Conservation (phyloP, 2,113 vertebrate genomes). For the Mugil cephalus region DNA sequence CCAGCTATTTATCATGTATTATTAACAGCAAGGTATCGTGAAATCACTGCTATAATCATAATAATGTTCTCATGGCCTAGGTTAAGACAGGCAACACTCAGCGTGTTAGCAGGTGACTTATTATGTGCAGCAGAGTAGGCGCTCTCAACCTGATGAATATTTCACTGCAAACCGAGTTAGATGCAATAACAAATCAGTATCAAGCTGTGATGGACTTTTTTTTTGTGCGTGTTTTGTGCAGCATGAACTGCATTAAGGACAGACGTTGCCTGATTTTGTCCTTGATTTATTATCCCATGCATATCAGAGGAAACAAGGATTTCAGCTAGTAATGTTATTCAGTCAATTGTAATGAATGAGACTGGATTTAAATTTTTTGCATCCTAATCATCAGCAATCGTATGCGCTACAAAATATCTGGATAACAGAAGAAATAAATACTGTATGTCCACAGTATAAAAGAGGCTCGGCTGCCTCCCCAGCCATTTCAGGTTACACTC, state of each 20-base stretch:
- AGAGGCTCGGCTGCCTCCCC: conserved; percentile 7
- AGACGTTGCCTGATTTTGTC: too few relatives aligned
- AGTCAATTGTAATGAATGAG: conserved; percentile 8
- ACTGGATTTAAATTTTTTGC: conserved; percentile 19
- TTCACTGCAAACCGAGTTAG: conserved; percentile 46
- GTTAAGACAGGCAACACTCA: conserved; percentile 63
- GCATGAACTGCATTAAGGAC: background rate
- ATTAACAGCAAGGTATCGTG: conserved; percentile 68
- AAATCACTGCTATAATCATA: conserved; percentile 69
- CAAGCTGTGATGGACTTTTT: conserved; percentile 45
- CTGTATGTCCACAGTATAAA: conserved; percentile 14
- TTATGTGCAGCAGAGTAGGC: conserved; percentile 38
- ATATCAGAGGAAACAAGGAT: background rate
- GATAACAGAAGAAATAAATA: conserved; percentile 26
- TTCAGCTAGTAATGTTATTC: background rate
- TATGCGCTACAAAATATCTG: conserved; percentile 8
- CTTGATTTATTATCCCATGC: background rate
- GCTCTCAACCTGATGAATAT: conserved; percentile 56
- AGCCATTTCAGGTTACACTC: conserved; percentile 19
- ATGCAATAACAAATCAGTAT: conserved; percentile 58
- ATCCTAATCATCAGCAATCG: conserved; percentile 2
- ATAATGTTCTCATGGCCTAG: conserved; percentile 63
- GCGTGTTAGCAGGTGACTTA: conserved; percentile 64
- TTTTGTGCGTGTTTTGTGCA: background rate
- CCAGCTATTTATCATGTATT: conserved; percentile 79